Conservation (phyloP, 2,797 vertebrate species). For the Rhabdomys pumilio region DNA sequence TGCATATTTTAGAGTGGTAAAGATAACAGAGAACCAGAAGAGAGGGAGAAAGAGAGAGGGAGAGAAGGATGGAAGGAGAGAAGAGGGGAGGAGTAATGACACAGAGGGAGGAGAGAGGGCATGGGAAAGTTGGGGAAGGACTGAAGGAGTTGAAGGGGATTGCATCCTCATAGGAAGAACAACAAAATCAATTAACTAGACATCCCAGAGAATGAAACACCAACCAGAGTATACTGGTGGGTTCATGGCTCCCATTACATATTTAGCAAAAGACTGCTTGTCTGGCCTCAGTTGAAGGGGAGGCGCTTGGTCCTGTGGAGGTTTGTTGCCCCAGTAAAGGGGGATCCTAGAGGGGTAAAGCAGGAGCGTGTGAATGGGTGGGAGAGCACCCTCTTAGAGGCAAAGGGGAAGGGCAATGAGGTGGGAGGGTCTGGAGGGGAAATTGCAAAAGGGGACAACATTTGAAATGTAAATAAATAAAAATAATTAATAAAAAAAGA, state of each 20-base stretch:
- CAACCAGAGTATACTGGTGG: background rate
- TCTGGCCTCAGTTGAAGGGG: background rate
- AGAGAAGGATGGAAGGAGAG: background rate
- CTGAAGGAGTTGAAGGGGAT: too few species aligned
- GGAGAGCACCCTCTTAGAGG: background rate
- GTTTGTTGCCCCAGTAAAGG: background rate
- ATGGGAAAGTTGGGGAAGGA: too few species aligned
- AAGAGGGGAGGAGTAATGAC: too few species aligned
- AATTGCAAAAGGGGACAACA: accelerated
- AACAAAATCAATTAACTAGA: background rate
- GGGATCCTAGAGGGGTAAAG: background rate
- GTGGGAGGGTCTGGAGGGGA: background rate
- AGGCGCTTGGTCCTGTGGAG: background rate
- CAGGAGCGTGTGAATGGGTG: too few species aligned
- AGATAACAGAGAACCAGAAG: background rate
- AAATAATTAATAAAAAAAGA: background rate
- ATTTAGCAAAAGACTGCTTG: background rate
- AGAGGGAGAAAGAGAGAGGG: too few species aligned
- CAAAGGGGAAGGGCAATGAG: background rate
- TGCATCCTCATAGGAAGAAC: background rate
- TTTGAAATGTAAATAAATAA: background rate
- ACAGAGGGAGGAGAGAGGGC: too few species aligned
- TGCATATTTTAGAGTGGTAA: slow-evolving; percentile 48
- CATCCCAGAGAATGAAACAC: background rate
- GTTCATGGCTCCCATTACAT: background rate